A percentile compares a stretch with the other conserved stretches of the same genome.
Evolutionary conservation across 2,888 invertebrate species (phyloP).

Genomic region (Tipula helvola): DNA sequence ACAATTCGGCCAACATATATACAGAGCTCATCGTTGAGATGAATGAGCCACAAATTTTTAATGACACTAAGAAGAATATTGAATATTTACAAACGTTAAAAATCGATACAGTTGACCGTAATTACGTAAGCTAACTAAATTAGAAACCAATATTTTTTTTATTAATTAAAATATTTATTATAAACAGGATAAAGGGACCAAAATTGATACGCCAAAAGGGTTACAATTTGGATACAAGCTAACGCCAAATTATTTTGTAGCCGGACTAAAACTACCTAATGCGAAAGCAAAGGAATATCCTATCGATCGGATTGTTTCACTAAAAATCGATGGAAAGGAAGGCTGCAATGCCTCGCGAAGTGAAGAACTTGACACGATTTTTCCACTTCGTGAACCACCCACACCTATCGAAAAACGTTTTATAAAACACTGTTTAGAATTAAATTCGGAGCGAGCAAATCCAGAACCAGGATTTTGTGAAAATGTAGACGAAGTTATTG

Average conservation of each 20-base stretch:
- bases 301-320: neutral
- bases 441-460: neutral
- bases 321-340: neutral
- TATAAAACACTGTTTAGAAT: neutral
- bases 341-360: neutral
- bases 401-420: neutral
- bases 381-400: neutral
- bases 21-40: neutral
- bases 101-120: neutral
- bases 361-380: neutral
- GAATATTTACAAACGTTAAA: neutral
- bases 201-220: neutral
- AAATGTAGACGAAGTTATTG: neutral
- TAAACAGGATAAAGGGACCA: neutral
- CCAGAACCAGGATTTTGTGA: neutral
- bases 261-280: neutral
- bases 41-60: neutral
- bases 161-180: neutral
- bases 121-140: neutral
- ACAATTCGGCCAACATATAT: neutral
- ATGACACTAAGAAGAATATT: neutral
- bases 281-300: neutral
- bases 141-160: neutral
- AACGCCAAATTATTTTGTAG: neutral
- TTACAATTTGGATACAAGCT: neutral